Percentiles rank a stretch among this genome's conserved stretches.
phyloP scores from a whole-genome alignment of 1,140 invertebrate genomes.

The Trichogramma pretiosum region DNA sequence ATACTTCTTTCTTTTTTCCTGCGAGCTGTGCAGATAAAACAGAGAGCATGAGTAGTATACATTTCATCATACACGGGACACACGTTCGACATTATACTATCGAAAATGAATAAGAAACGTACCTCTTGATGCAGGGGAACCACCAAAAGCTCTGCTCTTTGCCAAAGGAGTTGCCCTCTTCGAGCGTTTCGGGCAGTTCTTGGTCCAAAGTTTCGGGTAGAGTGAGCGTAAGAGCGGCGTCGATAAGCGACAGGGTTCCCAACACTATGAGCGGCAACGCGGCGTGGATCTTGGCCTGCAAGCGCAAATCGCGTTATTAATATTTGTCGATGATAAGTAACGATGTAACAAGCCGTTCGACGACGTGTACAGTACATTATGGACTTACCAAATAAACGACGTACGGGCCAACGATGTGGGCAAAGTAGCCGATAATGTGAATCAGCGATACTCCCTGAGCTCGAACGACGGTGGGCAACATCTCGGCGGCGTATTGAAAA shows the following conservation, averaged over 20 bases:
- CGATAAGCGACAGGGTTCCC: conserved; percentile 61
- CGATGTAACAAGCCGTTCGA: too few species aligned
- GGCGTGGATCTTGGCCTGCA: conserved; percentile 53
- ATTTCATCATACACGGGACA: not conserved
- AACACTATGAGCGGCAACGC: conserved; percentile 64
- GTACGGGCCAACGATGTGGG: conserved; percentile 71
- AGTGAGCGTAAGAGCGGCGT: conserved; percentile 62
- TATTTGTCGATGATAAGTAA: too few species aligned
- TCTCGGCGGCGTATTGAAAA: conserved; percentile 78
- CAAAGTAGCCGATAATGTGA: conserved; percentile 76
- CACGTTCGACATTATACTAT: not conserved
- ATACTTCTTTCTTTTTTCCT: conserved; percentile 34
- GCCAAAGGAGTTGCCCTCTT: conserved; percentile 78
- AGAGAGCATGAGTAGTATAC: not conserved
- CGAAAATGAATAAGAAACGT: conserved; percentile 21
- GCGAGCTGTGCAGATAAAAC: conserved; percentile 23
- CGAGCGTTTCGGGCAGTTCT: conserved; percentile 71
- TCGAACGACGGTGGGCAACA: conserved; percentile 77
- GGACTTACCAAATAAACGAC: conserved; percentile 63
- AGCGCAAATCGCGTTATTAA: too few species aligned
- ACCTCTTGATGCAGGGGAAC: conserved; percentile 61
- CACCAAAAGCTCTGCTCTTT: conserved; percentile 70
- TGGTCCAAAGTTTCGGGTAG: conserved; percentile 77
- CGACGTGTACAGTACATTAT: not conserved
- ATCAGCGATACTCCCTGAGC: conserved; percentile 76